A percentile compares a stretch with the other conserved stretches of the same genome.
Evolutionary conservation across 2,888 invertebrate genomes (phyloP).

Genomic region (Drosophila borborema): DNA sequence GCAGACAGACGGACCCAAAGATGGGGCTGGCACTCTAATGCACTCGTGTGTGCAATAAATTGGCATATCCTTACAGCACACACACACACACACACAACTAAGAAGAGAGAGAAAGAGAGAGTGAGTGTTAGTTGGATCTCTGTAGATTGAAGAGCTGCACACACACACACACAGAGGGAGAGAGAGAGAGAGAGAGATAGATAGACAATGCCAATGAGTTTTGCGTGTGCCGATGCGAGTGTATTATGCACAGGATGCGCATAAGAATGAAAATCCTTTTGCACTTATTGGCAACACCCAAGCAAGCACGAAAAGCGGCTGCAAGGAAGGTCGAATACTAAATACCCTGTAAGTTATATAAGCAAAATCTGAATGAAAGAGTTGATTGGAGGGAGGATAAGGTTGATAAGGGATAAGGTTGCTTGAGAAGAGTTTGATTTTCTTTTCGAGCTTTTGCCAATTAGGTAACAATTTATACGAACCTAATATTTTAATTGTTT

Average conservation of each 20-base stretch:
- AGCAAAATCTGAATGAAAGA: accelerated
- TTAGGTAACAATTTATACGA: too few relatives aligned
- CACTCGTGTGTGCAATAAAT: conserved; percentile 82
- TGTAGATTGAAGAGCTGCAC: conserved; percentile 6
- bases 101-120: not conserved
- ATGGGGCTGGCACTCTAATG: conserved; percentile 72
- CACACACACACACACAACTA: conserved; percentile 25
- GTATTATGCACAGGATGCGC: conserved; percentile 82
- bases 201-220: conserved; percentile 65
- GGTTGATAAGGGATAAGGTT: accelerated
- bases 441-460: too few relatives aligned
- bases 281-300: conserved; percentile 80
- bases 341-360: not conserved
- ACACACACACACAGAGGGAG: not conserved
- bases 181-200: not conserved
- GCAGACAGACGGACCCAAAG: conserved; percentile 13
- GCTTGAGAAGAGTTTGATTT: not conserved
- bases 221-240: conserved; percentile 75
- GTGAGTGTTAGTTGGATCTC: not conserved
- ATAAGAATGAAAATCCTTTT: conserved; percentile 82
- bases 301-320: conserved; percentile 9
- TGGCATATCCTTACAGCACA: conserved; percentile 75
- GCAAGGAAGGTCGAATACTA: not conserved
- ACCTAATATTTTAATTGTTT: too few relatives aligned
- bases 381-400: not conserved